Conservation (phyloP, 2,888 invertebrate species). For the Entomobrya multifasciata region DNA sequence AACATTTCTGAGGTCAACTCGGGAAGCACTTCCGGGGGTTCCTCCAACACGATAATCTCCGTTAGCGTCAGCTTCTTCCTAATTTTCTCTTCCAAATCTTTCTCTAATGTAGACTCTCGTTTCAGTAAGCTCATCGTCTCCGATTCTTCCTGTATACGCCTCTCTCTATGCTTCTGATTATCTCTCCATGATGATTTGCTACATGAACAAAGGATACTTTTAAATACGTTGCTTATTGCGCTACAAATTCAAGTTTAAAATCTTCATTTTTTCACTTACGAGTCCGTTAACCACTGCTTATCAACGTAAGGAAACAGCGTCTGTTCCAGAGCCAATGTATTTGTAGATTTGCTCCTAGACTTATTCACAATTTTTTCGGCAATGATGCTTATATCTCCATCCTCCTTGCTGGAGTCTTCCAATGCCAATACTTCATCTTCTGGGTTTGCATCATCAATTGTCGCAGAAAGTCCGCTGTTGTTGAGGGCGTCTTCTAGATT, state of each 20-base stretch:
- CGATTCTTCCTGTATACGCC: slow-evolving; percentile 58
- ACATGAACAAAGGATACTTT: neutral
- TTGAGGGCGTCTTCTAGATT: slow-evolving; percentile 52
- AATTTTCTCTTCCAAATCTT: slow-evolving; percentile 81
- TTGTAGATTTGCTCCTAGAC: slow-evolving; percentile 48
- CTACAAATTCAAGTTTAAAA: no score
- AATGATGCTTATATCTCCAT: slow-evolving; percentile 62
- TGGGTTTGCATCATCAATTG: neutral
- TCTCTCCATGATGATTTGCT: slow-evolving; percentile 55
- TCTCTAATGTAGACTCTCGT: slow-evolving; percentile 72
- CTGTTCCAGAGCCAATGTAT: slow-evolving; percentile 72
- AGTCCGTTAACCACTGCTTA: slow-evolving; percentile 60
- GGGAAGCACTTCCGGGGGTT: slow-evolving; percentile 83
- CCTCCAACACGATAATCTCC: slow-evolving; percentile 82
- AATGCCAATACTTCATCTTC: neutral
- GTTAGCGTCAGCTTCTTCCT: slow-evolving; percentile 82
- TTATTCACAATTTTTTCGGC: slow-evolving; percentile 62
- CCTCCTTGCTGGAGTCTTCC: neutral
- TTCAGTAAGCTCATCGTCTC: slow-evolving; percentile 67
- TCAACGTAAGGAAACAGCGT: slow-evolving; percentile 56
- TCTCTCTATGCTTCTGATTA: slow-evolving; percentile 40
- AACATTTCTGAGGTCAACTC: slow-evolving; percentile 87
- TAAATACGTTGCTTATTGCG: no score
- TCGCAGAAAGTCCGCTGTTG: neutral
- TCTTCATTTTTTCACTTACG: no score